A percentile compares a stretch with the other conserved stretches of the same genome.
phyloP scores from a whole-genome alignment of 1,140 invertebrate genomes.

The Conus betulinus region DNA sequence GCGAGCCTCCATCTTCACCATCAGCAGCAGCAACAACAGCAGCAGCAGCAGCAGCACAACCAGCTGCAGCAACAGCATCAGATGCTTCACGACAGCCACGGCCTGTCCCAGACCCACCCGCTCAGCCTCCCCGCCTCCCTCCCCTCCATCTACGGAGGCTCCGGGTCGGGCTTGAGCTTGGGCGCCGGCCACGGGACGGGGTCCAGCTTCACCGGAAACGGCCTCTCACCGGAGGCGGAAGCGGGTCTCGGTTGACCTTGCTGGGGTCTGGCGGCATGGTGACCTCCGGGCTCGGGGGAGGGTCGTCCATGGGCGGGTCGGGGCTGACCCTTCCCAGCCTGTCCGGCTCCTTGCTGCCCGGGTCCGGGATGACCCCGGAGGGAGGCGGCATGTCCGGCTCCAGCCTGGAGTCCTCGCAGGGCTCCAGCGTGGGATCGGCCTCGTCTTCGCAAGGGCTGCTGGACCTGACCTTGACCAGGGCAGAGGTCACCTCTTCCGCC shows the following conservation, averaged over 20 bases:
- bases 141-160: conserved; percentile 14
- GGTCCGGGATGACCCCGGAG: too few species aligned
- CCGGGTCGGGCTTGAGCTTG: conserved; percentile 21
- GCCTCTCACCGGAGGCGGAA: not conserved
- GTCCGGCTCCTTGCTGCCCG: conserved; percentile 1
- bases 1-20: conserved; percentile 28
- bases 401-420: not conserved
- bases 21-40: conserved; percentile 39
- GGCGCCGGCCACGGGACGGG: not conserved
- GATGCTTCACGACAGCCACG: conserved; percentile 33
- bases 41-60: conserved; percentile 33
- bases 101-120: conserved; percentile 3
- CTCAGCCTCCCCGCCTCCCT: conserved; percentile 32
- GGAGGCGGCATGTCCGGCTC: not conserved
- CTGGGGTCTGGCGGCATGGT: not conserved
- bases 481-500: conserved; percentile 19
- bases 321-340: conserved; percentile 6
- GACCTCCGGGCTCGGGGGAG: not conserved
- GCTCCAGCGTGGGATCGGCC: not conserved
- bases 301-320: not conserved
- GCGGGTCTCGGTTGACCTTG: not conserved
- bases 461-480: conserved; percentile 45
- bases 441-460: conserved; percentile 43
- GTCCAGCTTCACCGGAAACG: not conserved
- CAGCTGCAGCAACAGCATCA: conserved; percentile 38